These are phyloP conservation scores for Cephus pygmeus DNA, from an alignment of 2,888 invertebrate species.

Conservation along the genomic window DNA sequence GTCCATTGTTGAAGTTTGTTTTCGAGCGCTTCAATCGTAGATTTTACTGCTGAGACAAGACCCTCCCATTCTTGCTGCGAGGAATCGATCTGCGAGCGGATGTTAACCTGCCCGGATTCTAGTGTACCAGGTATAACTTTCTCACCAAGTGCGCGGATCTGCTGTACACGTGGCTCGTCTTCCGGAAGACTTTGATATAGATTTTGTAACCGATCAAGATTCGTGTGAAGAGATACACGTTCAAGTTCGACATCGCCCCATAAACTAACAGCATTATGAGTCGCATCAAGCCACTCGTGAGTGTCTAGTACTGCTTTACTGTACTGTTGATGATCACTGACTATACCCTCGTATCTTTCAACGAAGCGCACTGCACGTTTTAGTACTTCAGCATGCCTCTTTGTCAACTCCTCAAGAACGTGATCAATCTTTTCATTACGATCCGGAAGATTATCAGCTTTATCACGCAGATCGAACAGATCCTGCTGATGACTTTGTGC, in stretches of 20 bases:
- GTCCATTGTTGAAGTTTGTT: conserved; percentile 90
- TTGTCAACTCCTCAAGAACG: conserved; percentile 76
- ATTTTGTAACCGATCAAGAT: conserved; percentile 83
- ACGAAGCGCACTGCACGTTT: conserved; percentile 81
- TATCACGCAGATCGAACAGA: conserved; percentile 82
- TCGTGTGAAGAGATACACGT: conserved; percentile 85
- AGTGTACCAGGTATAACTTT: conserved; percentile 90
- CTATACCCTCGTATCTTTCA: conserved; percentile 87
- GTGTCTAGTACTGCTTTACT: conserved; percentile 87
- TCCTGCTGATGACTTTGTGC: conserved; percentile 87
- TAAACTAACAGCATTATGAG: conserved; percentile 81
- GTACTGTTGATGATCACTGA: conserved; percentile 89
- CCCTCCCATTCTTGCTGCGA: conserved; percentile 93
- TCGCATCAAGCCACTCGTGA: conserved; percentile 88
- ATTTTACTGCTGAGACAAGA: conserved; percentile 79
- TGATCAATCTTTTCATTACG: conserved; percentile 79
- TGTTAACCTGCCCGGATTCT: conserved; percentile 84
- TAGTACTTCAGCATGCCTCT: conserved; percentile 79
- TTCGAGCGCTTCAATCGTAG: conserved; percentile 83
- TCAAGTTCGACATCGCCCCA: conserved; percentile 89
- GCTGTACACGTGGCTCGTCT: conserved; percentile 85
- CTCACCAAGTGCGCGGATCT: conserved; percentile 85
- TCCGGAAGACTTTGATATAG: conserved; percentile 83
- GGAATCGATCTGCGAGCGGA: conserved; percentile 87
- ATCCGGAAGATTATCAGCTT: conserved; percentile 83